phyloP scores from a whole-genome alignment of 2,888 invertebrate genomes.

The Hirtodrosophila alboralis region DNA sequence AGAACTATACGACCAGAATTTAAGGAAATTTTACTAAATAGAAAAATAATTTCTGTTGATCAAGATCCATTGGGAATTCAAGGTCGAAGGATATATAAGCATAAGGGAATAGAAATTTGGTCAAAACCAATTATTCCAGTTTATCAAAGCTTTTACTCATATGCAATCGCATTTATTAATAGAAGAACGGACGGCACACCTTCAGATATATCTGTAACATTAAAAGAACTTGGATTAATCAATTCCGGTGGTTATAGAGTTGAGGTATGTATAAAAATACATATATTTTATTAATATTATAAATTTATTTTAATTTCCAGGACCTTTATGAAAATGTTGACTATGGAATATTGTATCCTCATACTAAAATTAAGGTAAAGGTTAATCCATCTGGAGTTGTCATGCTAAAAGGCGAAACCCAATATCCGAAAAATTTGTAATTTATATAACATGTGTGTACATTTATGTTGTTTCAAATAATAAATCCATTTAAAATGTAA shows the following conservation, averaged over 20 bases:
- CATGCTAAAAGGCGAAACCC: slow-evolving; percentile 91
- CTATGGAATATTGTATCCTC: slow-evolving; percentile 92
- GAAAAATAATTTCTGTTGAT: slow-evolving; percentile 95
- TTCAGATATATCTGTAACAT: slow-evolving; percentile 92
- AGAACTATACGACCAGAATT: slow-evolving; percentile 94
- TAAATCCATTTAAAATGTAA: background rate
- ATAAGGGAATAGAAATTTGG: slow-evolving; percentile 97
- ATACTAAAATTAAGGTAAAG: slow-evolving; percentile 96
- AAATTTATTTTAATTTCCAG: slow-evolving; percentile 85
- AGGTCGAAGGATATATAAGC: slow-evolving; percentile 96
- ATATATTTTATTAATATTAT: background rate
- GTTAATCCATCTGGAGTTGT: slow-evolving; percentile 97
- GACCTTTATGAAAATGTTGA: slow-evolving; percentile 95
- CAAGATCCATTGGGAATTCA: slow-evolving; percentile 97
- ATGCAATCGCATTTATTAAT: slow-evolving; percentile 95
- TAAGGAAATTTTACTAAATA: slow-evolving; percentile 96
- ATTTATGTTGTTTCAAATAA: background rate
- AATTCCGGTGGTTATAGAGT: slow-evolving; percentile 93
- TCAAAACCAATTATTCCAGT: slow-evolving; percentile 94
- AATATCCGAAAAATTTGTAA: slow-evolving; percentile 78
- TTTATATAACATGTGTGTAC: background rate
- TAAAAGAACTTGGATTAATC: slow-evolving; percentile 92
- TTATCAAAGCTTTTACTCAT: slow-evolving; percentile 93
- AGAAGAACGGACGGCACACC: slow-evolving; percentile 95
- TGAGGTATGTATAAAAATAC: slow-evolving; percentile 86